Evolutionary conservation across 2,113 vertebrate species (phyloP), one percentile per base, ranked within the genome.

Genomic region (Sturnus vulgaris): DNA sequence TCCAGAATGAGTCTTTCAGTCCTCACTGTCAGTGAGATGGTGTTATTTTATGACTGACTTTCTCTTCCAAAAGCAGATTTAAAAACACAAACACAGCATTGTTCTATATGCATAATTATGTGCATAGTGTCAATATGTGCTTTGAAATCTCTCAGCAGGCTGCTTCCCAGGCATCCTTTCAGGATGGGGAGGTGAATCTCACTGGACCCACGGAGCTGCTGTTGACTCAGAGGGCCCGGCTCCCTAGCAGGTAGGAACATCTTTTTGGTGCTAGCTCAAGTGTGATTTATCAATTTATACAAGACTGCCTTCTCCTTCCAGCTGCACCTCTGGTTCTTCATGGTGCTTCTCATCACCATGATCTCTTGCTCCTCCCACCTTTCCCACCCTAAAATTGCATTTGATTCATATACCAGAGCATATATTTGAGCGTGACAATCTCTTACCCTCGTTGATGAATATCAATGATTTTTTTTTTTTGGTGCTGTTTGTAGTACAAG

Each of bases 81-180:
- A 31, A 64, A 82, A 77, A 19, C 46, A 28, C 9, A 56, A 72
- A 23, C 44, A 5, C 5, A 23, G 30, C 31, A 7, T 60, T 82
- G 30, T 86, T 93, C 33, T 68, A 2, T 35, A 55, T 15, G 28
- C 23, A 56, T 24, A 68, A 49, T 46, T 47, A 37, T 3, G 13
- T 52, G 22, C 1, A 1, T 39, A 15, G 44, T 60, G 91, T 97
- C 70, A 93, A 37, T 78, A 66, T 82, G 69, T 91, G 31, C 86
- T 95, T 96, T 94, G 44, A 87, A 95, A 95, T 97, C 57, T 96
- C 88, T 96, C 95, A 52, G 49, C 96, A 98, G 98, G 95, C 96
- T 85, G 87, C 92, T 79, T 59, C 86, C 35, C 96, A 96, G 80
- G 85, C 82, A 24, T 88, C 92, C 72, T 88, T 97, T 91, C 97